These are phyloP conservation scores for Drepanosiphum platanoidis DNA, from an alignment of 2,888 invertebrate species.

Conservation along the genomic window DNA sequence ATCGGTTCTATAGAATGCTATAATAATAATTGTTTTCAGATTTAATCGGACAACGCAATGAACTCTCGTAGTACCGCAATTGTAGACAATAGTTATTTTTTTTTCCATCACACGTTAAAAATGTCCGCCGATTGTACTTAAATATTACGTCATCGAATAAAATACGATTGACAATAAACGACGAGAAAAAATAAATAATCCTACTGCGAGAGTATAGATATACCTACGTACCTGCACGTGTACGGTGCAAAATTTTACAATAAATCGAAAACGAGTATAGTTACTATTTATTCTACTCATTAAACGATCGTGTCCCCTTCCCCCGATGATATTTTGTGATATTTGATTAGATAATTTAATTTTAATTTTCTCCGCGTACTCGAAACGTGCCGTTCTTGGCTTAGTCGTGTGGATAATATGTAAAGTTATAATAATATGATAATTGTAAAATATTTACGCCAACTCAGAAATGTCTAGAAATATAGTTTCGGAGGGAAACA, in stretches of 20 bases:
- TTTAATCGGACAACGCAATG: not conserved
- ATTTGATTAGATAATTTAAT: not conserved
- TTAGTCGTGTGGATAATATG: not conserved
- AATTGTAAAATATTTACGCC: conserved; percentile 37
- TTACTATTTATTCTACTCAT: not conserved
- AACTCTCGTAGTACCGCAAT: not conserved
- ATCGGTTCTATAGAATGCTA: not conserved
- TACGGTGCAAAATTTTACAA: no score
- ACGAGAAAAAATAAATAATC: no score
- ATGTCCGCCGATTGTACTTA: not conserved
- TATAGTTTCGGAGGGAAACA: conserved; percentile 22
- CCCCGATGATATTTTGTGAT: not conserved
- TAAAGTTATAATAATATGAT: conserved; percentile 12
- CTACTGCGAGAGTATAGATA: no score
- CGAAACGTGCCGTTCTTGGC: conserved; percentile 9
- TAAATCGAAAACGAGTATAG: not conserved
- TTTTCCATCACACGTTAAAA: not conserved
- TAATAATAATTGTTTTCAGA: not conserved
- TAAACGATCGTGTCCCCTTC: not conserved
- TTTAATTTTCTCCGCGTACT: not conserved
- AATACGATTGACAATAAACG: not conserved
- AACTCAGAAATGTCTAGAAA: conserved; percentile 43
- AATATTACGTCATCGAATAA: not conserved
- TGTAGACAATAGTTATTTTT: not conserved
- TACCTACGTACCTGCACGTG: no score